Evolutionary conservation across 2,113 vertebrate species (phyloP).

Genomic region (Petaurus breviceps): DNA sequence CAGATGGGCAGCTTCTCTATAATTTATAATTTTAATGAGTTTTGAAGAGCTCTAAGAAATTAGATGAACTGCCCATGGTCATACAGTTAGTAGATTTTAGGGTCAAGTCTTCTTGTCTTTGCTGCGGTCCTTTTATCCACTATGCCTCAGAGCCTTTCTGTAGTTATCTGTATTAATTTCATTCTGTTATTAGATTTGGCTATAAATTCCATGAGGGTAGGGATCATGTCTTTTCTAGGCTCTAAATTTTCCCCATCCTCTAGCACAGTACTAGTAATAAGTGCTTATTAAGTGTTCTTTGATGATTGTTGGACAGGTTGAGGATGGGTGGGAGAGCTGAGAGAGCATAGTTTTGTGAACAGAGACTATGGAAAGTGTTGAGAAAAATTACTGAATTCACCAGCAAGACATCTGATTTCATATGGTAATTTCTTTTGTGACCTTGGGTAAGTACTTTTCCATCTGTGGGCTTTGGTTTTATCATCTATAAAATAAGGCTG

Average conservation of each 20-base stretch:
- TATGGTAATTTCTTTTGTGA: background rate
- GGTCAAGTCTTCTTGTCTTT: background rate
- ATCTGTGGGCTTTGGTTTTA: background rate
- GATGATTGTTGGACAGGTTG: background rate
- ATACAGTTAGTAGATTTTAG: background rate
- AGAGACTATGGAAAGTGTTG: background rate
- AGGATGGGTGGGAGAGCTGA: background rate
- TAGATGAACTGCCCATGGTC: background rate
- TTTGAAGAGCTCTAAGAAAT: background rate
- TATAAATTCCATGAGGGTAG: background rate
- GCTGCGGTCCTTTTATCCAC: background rate
- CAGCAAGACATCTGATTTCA: background rate
- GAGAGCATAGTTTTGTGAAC: too few species aligned
- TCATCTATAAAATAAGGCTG: background rate
- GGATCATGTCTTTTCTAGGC: background rate
- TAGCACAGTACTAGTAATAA: background rate
- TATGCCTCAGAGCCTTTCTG: background rate
- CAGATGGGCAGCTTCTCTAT: background rate
- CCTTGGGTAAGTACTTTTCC: background rate
- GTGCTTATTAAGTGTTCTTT: background rate
- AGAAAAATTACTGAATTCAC: background rate
- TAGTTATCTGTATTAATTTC: background rate
- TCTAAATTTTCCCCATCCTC: background rate
- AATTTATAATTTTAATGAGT: background rate
- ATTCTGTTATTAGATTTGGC: background rate